Base-by-base conservation (phyloP, 2,888 invertebrate genomes). In the Trichopoda pennipes region DNA sequence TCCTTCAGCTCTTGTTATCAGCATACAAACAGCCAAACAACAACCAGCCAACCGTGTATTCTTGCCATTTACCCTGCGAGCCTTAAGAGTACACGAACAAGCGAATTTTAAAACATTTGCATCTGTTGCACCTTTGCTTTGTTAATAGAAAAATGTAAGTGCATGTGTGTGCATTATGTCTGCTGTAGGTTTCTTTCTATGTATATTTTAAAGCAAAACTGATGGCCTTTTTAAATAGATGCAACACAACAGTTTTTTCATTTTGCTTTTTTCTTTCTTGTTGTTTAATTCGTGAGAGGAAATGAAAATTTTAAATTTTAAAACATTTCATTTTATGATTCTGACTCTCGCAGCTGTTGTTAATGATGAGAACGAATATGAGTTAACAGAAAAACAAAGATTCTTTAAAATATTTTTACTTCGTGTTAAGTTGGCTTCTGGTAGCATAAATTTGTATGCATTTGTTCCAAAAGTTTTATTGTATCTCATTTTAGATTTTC, bases 231-330 rank as follows among this genome's bases (percentile, higher is more conserved):
- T 60, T 66, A 35, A 61, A 35, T 47, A 21, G 17, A 70, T 64
- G 69, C 38, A 78, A 70, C 7, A 12, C 44, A 9, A n/a, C n/a
- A n/a, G n/a, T n/a, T n/a, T n/a, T n/a, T n/a, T n/a, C n/a, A 9
- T 53, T 63, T 49, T 28, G 28, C 19, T 56, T 49, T 12, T 32
- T 23, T 17, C 1, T 38, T 38, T 21, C 17, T 44, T n/a, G 6
- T 21, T 8, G 21, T 55, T 14, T 7, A 35, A n/a, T n/a, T 44
- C 56, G 32, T 35, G 9, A 38, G 16, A 77, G 78, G 23, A 77
- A 69, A 60, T 79, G 66, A 78, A 75, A 78, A 66, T 61, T 79
- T 69, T 28, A 75, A 69, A 58, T 64, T 74, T 38, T 66, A 55
- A 60, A 75, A 81, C 55, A 55, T 75, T 66, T 58, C 78, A 49